A percentile compares a stretch with the other conserved stretches of the same genome.
Evolutionary conservation across 2,797 vertebrate species (phyloP).

Genomic region (Adrianichthys oophorus): DNA sequence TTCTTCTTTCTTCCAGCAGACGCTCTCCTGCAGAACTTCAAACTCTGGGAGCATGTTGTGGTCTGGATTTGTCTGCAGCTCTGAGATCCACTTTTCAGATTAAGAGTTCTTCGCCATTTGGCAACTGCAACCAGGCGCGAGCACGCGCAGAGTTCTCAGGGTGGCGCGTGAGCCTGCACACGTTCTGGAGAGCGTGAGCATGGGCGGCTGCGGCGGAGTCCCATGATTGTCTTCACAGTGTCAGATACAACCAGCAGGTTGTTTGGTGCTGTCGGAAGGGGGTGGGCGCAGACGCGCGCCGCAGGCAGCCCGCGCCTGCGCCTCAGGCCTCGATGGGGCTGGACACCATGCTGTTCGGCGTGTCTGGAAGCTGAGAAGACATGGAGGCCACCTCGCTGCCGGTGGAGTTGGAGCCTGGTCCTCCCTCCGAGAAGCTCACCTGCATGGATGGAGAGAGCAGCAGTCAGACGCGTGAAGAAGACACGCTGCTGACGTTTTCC

Average conservation of each 20-base stretch:
- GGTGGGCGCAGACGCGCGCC: background rate
- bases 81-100: too few species aligned
- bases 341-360: slow-evolving; percentile 99
- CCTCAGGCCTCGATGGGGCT: slow-evolving; percentile 97
- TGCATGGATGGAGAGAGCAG: slow-evolving; percentile 42
- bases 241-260: slow-evolving; percentile 85
- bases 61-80: too few species aligned
- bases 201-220: slow-evolving; percentile 73
- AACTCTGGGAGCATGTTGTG: too few species aligned
- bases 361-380: slow-evolving; percentile 98
- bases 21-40: slow-evolving; percentile 60
- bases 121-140: slow-evolving; percentile 83
- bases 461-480: slow-evolving; percentile 6
- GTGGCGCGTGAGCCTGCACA: slow-evolving; percentile 63
- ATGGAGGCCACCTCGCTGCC: slow-evolving; percentile 98
- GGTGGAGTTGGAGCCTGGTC: slow-evolving; percentile 96
- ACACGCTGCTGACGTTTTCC: background rate
- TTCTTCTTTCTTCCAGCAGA: background rate
- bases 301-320: slow-evolving; percentile 85
- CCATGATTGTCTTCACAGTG: slow-evolving; percentile 99
- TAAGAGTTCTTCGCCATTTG: slow-evolving; percentile 67
- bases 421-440: slow-evolving; percentile 98
- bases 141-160: slow-evolving; percentile 75
- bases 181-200: slow-evolving; percentile 49
- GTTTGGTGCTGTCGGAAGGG: slow-evolving; percentile 76